phyloP scores from a whole-genome alignment of 2,888 invertebrate species.

The Drosophila borealis region DNA sequence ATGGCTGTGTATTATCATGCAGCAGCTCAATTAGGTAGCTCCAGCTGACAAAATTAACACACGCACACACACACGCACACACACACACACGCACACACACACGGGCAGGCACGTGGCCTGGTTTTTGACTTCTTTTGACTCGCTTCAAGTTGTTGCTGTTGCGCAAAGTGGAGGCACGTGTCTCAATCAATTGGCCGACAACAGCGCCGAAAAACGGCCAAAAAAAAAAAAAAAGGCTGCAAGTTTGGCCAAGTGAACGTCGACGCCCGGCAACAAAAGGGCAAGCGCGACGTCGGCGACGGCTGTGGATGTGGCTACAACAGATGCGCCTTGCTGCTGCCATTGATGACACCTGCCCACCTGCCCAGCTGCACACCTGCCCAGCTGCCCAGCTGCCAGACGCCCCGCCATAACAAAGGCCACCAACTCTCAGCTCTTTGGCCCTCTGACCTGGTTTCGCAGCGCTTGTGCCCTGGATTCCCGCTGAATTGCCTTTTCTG shows the following conservation, averaged over 20 bases:
- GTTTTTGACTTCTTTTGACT: slow-evolving; percentile 67
- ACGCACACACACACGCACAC: slow-evolving; percentile 17
- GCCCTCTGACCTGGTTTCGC: too few species aligned
- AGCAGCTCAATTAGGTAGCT: slow-evolving; percentile 78
- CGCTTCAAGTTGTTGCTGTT: slow-evolving; percentile 38
- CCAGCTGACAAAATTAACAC: slow-evolving; percentile 68
- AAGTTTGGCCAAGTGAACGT: slow-evolving; percentile 46
- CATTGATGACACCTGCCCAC: slow-evolving; percentile 24
- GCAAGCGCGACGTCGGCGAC: background rate
- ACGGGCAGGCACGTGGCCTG: slow-evolving; percentile 64
- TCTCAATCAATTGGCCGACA: slow-evolving; percentile 53
- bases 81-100: slow-evolving; percentile 24
- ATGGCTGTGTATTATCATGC: slow-evolving; percentile 45
- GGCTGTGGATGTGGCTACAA: slow-evolving; percentile 8
- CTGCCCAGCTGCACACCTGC: slow-evolving; percentile 8
- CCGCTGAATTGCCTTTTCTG: too few species aligned
- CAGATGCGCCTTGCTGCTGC: background rate
- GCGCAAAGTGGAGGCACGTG: slow-evolving; percentile 71
- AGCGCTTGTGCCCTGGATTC: too few species aligned
- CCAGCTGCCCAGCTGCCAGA: too few species aligned
- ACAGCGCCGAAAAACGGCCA: slow-evolving; percentile 3
- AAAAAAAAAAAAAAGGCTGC: slow-evolving; percentile 23
- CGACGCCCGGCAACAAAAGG: slow-evolving; percentile 11
- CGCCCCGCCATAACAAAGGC: background rate
- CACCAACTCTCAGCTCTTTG: too few species aligned